Conservation (phyloP, 2,113 vertebrate genomes). For the Agapornis roseicollis region DNA sequence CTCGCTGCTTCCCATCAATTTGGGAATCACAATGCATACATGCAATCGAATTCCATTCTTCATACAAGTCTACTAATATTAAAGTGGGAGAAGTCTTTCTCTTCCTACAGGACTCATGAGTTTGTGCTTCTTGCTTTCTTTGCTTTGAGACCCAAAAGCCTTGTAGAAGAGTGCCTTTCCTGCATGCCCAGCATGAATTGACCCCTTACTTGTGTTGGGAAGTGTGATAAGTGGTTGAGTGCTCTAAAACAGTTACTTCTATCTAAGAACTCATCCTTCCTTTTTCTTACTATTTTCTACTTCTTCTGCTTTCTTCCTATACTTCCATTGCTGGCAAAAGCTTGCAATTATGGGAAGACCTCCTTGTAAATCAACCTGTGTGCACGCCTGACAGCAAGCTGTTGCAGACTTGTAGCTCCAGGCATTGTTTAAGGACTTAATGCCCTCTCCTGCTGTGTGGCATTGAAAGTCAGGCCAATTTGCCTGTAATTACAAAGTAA, state of each 20-base stretch:
- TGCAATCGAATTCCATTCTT: neutral
- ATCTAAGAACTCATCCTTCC: neutral
- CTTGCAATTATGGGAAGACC: neutral
- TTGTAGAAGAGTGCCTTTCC: neutral
- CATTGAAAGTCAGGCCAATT: constrained; percentile 9
- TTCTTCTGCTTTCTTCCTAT: neutral
- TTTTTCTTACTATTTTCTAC: neutral
- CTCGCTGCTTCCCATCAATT: neutral
- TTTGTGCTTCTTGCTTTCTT: neutral
- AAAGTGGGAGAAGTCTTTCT: neutral
- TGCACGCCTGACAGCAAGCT: constrained; percentile 8
- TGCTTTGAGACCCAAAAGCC: neutral
- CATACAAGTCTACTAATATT: neutral
- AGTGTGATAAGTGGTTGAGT: neutral
- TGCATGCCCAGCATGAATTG: neutral
- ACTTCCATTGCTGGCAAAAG: neutral
- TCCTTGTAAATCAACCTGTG: neutral
- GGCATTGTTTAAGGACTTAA: constrained; percentile 12
- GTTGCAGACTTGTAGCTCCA: neutral
- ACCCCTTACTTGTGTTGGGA: neutral
- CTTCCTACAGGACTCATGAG: neutral
- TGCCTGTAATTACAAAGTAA: neutral
- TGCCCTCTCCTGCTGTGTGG: constrained; percentile 1
- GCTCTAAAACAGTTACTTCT: neutral
- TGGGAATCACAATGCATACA: neutral